A percentile compares a stretch with the other conserved stretches of the same genome.
These are phyloP conservation scores for Papilio elwesi DNA, from an alignment of 2,888 invertebrate species.

Conservation along the genomic window DNA sequence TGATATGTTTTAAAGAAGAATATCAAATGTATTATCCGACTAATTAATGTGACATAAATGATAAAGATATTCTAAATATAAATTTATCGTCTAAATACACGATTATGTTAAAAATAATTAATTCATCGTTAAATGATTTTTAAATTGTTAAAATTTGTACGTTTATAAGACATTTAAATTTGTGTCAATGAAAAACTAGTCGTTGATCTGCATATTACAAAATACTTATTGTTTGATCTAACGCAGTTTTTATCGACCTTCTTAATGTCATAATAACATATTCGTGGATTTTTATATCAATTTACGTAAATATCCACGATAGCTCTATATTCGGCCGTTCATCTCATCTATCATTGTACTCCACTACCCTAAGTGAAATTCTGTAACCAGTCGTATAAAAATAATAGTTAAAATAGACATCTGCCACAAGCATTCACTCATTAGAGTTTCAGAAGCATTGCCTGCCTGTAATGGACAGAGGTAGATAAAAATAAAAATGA, in stretches of 20 bases:
- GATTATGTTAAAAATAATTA: conserved; percentile 19
- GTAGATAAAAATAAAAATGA: too few relatives aligned
- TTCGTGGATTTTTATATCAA: not conserved
- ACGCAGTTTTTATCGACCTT: not conserved
- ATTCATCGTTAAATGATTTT: conserved; percentile 18
- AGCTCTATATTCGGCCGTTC: too few relatives aligned
- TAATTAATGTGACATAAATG: conserved; percentile 7
- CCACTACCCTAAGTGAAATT: too few relatives aligned
- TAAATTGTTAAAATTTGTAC: conserved; percentile 14
- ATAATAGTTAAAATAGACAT: too few relatives aligned
- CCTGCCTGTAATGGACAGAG: too few relatives aligned
- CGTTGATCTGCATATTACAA: conserved; percentile 15
- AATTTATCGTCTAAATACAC: not conserved
- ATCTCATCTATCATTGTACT: too few relatives aligned
- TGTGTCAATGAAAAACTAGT: conserved; percentile 23
- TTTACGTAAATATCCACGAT: too few relatives aligned
- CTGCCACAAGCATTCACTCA: too few relatives aligned
- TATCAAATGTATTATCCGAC: not conserved
- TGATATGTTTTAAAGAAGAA: conserved; percentile 12
- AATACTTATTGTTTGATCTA: conserved; percentile 2
- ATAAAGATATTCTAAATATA: conserved; percentile 10
- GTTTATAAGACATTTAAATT: conserved; percentile 18
- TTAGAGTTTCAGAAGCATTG: too few relatives aligned
- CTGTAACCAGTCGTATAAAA: too few relatives aligned
- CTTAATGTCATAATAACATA: not conserved